Evolutionary conservation across 2,888 invertebrate species (phyloP).

Genomic region (Lepidocyrtoides sp.): DNA sequence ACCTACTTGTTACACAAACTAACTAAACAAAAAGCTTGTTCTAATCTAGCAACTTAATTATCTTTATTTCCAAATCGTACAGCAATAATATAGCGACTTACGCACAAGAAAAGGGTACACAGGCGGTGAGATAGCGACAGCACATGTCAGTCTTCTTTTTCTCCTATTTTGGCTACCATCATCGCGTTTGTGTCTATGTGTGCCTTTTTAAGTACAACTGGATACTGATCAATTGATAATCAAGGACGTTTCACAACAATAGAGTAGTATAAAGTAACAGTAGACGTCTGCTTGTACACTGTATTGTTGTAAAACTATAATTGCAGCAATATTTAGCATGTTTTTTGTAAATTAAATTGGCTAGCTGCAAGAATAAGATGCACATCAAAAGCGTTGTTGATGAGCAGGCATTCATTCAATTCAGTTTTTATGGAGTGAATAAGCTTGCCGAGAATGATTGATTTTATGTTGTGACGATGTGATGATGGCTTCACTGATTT

Average conservation of each 20-base stretch:
- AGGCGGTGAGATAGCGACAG: background rate
- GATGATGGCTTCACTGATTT: conserved; percentile 24
- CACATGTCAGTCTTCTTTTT: conserved; percentile 24
- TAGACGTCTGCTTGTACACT: background rate
- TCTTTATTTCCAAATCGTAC: conserved; percentile 16
- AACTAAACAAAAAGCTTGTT: background rate
- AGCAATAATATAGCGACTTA: no score
- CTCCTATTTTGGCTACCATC: conserved; percentile 20
- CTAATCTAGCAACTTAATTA: background rate
- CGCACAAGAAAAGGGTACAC: background rate
- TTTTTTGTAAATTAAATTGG: conserved; percentile 22
- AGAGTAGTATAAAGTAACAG: background rate
- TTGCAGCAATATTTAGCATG: conserved; percentile 38
- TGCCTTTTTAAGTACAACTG: conserved; percentile 28
- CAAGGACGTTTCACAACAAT: conserved; percentile 45
- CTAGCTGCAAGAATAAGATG: conserved; percentile 9
- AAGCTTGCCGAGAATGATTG: conserved; percentile 17
- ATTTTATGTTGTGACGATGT: conserved; percentile 26
- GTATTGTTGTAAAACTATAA: background rate
- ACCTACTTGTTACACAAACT: background rate
- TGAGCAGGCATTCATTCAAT: background rate
- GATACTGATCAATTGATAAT: conserved; percentile 29
- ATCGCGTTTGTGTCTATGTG: background rate
- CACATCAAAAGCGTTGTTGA: background rate
- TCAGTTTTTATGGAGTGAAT: background rate